Evolutionary conservation across 2,888 invertebrate species (phyloP), one percentile per base, ranked within the genome.

Genomic region (Muscina levida): DNA sequence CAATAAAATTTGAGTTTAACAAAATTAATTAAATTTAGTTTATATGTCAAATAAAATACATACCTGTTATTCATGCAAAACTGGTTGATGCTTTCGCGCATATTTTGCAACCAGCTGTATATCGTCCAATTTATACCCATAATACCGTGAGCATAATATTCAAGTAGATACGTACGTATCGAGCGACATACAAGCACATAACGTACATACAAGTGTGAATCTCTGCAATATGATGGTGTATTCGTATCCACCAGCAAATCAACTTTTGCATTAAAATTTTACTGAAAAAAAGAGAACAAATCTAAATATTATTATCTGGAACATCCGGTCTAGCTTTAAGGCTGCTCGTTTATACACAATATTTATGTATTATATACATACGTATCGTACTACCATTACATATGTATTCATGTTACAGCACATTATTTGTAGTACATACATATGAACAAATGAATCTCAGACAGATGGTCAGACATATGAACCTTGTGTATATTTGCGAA

Each of bases 231-330:
- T 56, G 22, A 24, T 53, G 26, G 10, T 24, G 17, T 15, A 13
- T 62, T 42, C 10, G 42, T 19, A 62, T 42, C 39, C 1, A 6
- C 44, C 24, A 24, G 24, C 24, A 46, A 44, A 65, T 65, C 65
- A 65, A 65, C 22, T 65, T 65, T 46, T 42, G 42, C 42, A 42
- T 22, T 62, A 19, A 31, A 62, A 44, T 19, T 22, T 17, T 3
- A 62, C 19, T 1, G 31, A n/a, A 15, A 26, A 17, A 42, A 39
- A 53, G 10, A 62, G 5, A 44, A 26, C 2, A 46, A 66, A 26
- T 46, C 66, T 66, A 66, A 66, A 66, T 66, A 66, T 66, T 66
- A 66, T 26, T 66, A 66, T 66, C 66, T 66, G 17, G 66, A 24
- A 66, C 48, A 66, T 66, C 66, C 66, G 66, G 66, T 46, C 66